Conservation (phyloP, 1,140 invertebrate species). For the Magallana angulata region DNA sequence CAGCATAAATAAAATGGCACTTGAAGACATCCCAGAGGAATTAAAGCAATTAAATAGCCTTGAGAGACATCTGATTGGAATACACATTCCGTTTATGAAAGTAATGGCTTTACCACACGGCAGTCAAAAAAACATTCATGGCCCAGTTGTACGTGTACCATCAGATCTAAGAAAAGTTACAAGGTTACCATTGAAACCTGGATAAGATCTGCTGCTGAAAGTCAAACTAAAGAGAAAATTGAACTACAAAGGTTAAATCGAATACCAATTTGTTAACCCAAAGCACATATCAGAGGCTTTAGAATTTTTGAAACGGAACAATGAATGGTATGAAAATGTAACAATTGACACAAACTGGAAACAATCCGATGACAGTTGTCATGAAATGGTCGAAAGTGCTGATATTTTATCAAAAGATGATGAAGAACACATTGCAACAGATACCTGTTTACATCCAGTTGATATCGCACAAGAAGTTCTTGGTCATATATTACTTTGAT, state of each 20-base stretch:
- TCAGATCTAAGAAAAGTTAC: conserved; percentile 33
- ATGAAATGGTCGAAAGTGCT: background rate
- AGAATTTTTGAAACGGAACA: conserved; percentile 40
- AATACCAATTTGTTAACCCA: conserved; percentile 46
- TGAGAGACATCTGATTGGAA: conserved; percentile 32
- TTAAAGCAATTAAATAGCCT: conserved; percentile 38
- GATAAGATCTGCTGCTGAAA: conserved; percentile 28
- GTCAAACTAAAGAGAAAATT: conserved; percentile 55
- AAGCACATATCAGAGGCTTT: conserved; percentile 41
- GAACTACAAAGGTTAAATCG: conserved; percentile 42
- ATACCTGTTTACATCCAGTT: conserved; percentile 57
- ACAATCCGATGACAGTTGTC: background rate
- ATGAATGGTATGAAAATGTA: conserved; percentile 44
- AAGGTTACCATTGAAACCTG: conserved; percentile 41
- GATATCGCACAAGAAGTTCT: conserved; percentile 59
- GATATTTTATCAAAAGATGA: conserved; percentile 6
- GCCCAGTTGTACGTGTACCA: conserved; percentile 45
- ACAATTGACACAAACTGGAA: too few relatives aligned
- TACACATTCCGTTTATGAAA: conserved; percentile 40
- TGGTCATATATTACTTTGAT: conserved; percentile 40
- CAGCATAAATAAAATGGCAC: conserved; percentile 18
- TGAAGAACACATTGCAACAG: conserved; percentile 27
- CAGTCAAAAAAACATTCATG: conserved; percentile 27
- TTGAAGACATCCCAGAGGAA: conserved; percentile 25
- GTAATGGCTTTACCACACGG: conserved; percentile 25